Conservation (phyloP, 1,140 invertebrate genomes). For the Pachypeltis micranthus region DNA sequence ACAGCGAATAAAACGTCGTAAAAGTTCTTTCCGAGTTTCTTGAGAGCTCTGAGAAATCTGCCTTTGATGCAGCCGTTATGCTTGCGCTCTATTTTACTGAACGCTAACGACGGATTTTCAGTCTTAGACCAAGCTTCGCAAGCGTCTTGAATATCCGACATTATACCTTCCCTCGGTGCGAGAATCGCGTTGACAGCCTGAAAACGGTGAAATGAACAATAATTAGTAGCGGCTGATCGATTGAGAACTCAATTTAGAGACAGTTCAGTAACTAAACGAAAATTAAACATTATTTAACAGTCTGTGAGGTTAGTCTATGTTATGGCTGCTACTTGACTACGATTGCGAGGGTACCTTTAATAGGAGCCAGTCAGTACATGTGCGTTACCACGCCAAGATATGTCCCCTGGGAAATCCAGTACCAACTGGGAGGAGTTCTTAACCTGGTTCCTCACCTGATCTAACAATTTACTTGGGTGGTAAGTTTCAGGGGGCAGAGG, state of each 20-base stretch:
- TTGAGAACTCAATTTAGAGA: background rate
- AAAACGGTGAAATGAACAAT: conserved; percentile 2
- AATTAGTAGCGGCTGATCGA: background rate
- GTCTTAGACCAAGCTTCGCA: conserved; percentile 49
- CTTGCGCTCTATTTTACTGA: conserved; percentile 34
- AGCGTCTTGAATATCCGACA: conserved; percentile 38
- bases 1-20: conserved; percentile 45
- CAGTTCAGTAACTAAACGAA: too few relatives aligned
- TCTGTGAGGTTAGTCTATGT: too few relatives aligned
- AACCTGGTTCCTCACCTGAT: too few relatives aligned
- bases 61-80: conserved; percentile 50
- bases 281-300: too few relatives aligned
- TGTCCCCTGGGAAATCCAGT: too few relatives aligned
- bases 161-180: conserved; percentile 50
- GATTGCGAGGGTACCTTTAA: too few relatives aligned
- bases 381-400: too few relatives aligned
- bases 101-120: conserved; percentile 45
- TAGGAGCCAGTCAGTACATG: too few relatives aligned
- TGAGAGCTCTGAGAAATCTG: conserved; percentile 51
- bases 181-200: conserved; percentile 65
- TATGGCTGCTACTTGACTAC: too few relatives aligned
- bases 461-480: too few relatives aligned
- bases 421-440: too few relatives aligned
- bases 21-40: conserved; percentile 39
- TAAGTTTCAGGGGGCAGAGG: too few relatives aligned